Evolutionary conservation across 2,113 vertebrate species (phyloP).

Genomic region (Geococcyx californianus): DNA sequence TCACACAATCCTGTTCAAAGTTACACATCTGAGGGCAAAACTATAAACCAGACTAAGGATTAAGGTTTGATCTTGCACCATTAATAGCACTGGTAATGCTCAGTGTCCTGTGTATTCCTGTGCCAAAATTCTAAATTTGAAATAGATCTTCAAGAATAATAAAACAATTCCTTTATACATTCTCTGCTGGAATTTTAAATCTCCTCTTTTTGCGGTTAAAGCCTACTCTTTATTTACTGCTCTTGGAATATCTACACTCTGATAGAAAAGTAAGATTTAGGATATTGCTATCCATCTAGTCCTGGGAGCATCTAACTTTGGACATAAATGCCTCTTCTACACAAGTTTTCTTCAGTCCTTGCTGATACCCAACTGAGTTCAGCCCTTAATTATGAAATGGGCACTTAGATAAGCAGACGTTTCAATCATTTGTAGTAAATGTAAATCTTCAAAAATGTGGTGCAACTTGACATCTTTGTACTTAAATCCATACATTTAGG

Average conservation of each 20-base stretch:
- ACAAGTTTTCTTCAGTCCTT: background rate
- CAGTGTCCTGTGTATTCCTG: background rate
- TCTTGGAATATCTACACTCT: background rate
- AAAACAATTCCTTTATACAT: too few species aligned
- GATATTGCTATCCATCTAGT: background rate
- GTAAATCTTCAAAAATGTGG: background rate
- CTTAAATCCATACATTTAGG: background rate
- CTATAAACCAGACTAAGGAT: background rate
- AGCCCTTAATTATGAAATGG: background rate
- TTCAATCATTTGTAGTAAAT: background rate
- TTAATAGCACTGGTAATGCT: background rate
- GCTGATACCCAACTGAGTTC: background rate
- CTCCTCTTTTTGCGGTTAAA: background rate
- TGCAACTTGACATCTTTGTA: background rate
- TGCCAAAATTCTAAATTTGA: background rate
- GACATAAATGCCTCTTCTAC: background rate
- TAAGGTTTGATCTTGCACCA: background rate
- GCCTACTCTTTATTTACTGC: background rate
- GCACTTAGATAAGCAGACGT: background rate
- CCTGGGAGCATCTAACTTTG: background rate
- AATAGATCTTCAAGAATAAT: background rate
- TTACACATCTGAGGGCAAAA: background rate
- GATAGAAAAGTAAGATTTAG: background rate
- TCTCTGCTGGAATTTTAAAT: background rate
- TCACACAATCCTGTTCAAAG: background rate